These are phyloP conservation scores for Hoplostethus atlanticus DNA, from an alignment of 2,797 vertebrate species.

Conservation along the genomic window DNA sequence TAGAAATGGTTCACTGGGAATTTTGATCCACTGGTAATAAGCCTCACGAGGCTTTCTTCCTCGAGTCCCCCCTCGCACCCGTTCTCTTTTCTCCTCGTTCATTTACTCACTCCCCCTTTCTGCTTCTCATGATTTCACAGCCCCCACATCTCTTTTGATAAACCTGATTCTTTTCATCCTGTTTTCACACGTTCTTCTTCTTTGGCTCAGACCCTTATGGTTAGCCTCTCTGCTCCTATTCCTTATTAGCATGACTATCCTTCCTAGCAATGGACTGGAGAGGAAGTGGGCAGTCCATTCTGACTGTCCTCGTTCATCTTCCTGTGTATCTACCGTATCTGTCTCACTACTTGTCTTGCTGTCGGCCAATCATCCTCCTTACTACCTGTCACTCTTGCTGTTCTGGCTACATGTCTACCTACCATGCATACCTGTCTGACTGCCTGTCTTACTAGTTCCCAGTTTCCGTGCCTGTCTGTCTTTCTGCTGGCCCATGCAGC, in stretches of 20 bases:
- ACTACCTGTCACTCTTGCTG: constrained; percentile 42
- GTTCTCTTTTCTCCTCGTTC: constrained; percentile 22
- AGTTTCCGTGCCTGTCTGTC: background rate
- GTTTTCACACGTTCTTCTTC: constrained; percentile 40
- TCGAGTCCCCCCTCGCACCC: constrained; percentile 22
- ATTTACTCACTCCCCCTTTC: constrained; percentile 2
- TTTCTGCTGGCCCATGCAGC: background rate
- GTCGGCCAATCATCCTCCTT: constrained; percentile 54
- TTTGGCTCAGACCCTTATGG: constrained; percentile 35
- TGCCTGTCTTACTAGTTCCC: constrained; percentile 31
- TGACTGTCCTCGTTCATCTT: constrained; percentile 23
- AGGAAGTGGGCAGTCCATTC: constrained; percentile 29
- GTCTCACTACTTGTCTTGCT: constrained; percentile 39
- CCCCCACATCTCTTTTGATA: constrained; percentile 38
- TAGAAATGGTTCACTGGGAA: constrained; percentile 74
- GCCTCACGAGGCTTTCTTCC: constrained; percentile 64
- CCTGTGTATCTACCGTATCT: constrained; percentile 15
- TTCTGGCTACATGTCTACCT: constrained; percentile 31
- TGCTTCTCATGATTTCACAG: constrained; percentile 47
- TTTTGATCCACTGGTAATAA: constrained; percentile 83
- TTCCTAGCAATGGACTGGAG: constrained; percentile 4
- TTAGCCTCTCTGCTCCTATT: constrained; percentile 37
- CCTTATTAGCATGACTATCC: constrained; percentile 40
- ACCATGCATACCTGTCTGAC: constrained; percentile 30
- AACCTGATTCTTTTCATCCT: constrained; percentile 33